These are phyloP conservation scores for Bombus difficillimus DNA, from an alignment of 1,140 invertebrate species.

Conservation along the genomic window DNA sequence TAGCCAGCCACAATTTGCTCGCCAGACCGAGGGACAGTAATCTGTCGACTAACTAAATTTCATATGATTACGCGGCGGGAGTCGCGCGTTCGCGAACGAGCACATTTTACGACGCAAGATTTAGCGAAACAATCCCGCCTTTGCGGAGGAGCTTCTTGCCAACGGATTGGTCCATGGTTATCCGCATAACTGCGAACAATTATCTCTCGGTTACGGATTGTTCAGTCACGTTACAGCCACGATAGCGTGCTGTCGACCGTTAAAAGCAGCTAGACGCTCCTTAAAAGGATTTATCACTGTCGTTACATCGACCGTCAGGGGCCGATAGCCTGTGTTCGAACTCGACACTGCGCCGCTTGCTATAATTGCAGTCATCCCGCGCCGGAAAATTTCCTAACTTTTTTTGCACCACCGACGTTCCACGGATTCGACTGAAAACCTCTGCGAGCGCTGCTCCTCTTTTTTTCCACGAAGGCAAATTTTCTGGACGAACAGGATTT, in stretches of 20 bases:
- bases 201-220: constrained; percentile 57
- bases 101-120: constrained; percentile 56
- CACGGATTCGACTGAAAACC: background rate
- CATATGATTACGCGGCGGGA: constrained; percentile 25
- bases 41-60: constrained; percentile 32
- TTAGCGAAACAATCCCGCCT: constrained; percentile 57
- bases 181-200: constrained; percentile 64
- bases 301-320: constrained; percentile 46
- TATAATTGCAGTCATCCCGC: constrained; percentile 36
- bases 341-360: constrained; percentile 25
- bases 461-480: background rate
- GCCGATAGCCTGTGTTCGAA: constrained; percentile 21
- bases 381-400: constrained; percentile 14
- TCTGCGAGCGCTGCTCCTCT: no score
- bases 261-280: constrained; percentile 60
- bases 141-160: constrained; percentile 52
- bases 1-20: background rate
- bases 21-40: background rate
- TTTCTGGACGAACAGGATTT: background rate
- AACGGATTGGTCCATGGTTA: constrained; percentile 44
- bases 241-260: constrained; percentile 52
- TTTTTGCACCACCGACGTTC: background rate
- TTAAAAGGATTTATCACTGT: constrained; percentile 60
- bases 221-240: constrained; percentile 56
- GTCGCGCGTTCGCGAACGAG: constrained; percentile 3